Evolutionary conservation across 2,113 vertebrate species (phyloP), one percentile per base, ranked within the genome.

Genomic region (Sylvilagus bachmani): DNA sequence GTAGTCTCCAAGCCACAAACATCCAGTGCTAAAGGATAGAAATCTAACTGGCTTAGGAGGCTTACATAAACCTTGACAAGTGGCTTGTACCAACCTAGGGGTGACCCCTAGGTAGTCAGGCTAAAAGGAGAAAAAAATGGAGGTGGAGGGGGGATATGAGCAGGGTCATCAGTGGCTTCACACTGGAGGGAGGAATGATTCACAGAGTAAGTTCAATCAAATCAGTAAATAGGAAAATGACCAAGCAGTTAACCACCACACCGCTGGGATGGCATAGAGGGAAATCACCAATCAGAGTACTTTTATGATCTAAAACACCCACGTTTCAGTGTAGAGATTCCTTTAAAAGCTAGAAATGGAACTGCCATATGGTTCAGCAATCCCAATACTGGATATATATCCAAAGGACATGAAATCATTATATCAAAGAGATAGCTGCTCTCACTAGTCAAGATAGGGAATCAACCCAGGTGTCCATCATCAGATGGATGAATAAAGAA

Each of bases 141-240:
- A 16, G 7, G n/a, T 67, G 66, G 8, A 16, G 29, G 29, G 10
- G 19, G n/a, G 6, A 71, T 91, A 21, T 81, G 58, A 90, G 51
- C 14, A 73, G 27, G 29, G 1, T 33, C 74, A 69, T 90, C 38
- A 93, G 81, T 83, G 67, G 27, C 31, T 86, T 88, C 36, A 86
- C 25, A 73, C 55, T 89, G 21, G 16, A 86, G 24, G 64, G 51
- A 82, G 6, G 24, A 91, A 64, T 86, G 71, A 93, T 87, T 93
- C 51, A 79, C 51, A 90, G 33, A 86, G 51, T 33, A 84, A 84
- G n/a, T 92, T 92, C 71, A 81, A 31, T 87, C 78, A 87, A 58
- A n/a, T 51, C 51, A 74, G 55, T 90, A 87, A 94, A 84, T 86
- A 85, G 88, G 36, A 69, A 95, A 86, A 36, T 86, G 51, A 80